Conservation (phyloP, 2,797 vertebrate species). For the Mus spretus region DNA sequence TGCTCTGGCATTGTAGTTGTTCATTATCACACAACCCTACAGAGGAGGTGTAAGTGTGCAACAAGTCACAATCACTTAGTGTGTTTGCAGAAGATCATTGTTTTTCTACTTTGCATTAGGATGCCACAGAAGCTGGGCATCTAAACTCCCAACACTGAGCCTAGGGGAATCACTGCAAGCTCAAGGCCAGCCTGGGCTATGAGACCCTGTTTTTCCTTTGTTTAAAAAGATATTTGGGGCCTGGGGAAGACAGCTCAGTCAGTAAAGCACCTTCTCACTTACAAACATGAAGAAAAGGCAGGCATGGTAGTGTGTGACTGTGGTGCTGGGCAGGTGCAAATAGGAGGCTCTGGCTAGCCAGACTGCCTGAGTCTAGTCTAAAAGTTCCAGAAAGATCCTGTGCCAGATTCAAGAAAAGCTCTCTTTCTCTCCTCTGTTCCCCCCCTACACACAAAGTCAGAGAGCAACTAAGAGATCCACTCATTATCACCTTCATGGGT, state of each 20-base stretch:
- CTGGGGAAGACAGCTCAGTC: background rate
- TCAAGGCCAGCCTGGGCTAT: background rate
- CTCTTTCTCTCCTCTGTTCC: too few species aligned
- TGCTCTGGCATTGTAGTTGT: constrained; percentile 26
- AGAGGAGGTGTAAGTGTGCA: background rate
- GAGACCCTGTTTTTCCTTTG: background rate
- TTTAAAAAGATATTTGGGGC: background rate
- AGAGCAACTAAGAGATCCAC: background rate
- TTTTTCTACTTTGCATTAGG: constrained; percentile 20
- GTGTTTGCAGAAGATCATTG: constrained; percentile 28
- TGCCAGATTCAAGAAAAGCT: background rate
- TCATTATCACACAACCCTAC: constrained; percentile 35
- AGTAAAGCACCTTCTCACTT: background rate
- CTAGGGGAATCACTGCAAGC: too few species aligned
- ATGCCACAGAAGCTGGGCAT: background rate
- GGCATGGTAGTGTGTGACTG: background rate
- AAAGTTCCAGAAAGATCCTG: background rate
- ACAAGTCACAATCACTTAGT: constrained; percentile 13
- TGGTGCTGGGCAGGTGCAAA: background rate
- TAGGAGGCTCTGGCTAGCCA: background rate
- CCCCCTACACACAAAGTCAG: too few species aligned
- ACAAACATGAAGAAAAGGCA: background rate
- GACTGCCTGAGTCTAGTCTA: background rate
- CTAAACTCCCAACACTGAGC: background rate
- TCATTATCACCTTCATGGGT: background rate